Conservation (phyloP, 1,140 invertebrate genomes). For the Lepidurus packardi region DNA sequence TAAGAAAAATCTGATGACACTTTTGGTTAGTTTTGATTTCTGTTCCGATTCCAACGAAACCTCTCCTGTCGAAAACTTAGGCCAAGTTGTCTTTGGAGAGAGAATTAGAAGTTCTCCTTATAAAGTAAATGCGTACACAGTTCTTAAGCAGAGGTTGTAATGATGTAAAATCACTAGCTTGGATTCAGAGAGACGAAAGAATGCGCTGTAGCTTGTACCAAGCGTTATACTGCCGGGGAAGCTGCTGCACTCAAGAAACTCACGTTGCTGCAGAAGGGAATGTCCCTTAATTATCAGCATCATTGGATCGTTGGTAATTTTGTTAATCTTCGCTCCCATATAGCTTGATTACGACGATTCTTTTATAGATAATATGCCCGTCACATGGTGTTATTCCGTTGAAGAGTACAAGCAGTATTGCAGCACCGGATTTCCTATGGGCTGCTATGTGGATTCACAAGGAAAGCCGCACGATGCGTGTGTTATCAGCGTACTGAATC, state of each 20-base stretch:
- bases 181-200: slow-evolving; percentile 57
- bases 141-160: neutral
- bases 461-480: slow-evolving; percentile 57
- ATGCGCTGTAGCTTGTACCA: slow-evolving; percentile 67
- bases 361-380: slow-evolving; percentile 86
- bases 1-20: slow-evolving; percentile 10
- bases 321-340: neutral
- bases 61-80: slow-evolving; percentile 93
- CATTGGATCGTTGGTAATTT: slow-evolving; percentile 84
- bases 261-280: slow-evolving; percentile 78
- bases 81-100: slow-evolving; percentile 98
- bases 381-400: slow-evolving; percentile 85
- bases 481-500: slow-evolving; percentile 48
- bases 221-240: slow-evolving; percentile 61
- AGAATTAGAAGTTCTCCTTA: slow-evolving; percentile 89
- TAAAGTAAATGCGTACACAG: slow-evolving; percentile 49
- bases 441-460: slow-evolving; percentile 71
- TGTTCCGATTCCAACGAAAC: slow-evolving; percentile 65
- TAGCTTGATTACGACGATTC: slow-evolving; percentile 25
- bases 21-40: slow-evolving; percentile 74
- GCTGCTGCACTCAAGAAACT: slow-evolving; percentile 62
- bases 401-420: slow-evolving; percentile 76
- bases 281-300: slow-evolving; percentile 95
- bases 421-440: slow-evolving; percentile 94
- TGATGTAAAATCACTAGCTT: slow-evolving; percentile 45